A percentile compares a stretch with the other conserved stretches of the same genome.
Conservation (phyloP, 2,113 vertebrate species). For the Anthoscopus minutus region DNA sequence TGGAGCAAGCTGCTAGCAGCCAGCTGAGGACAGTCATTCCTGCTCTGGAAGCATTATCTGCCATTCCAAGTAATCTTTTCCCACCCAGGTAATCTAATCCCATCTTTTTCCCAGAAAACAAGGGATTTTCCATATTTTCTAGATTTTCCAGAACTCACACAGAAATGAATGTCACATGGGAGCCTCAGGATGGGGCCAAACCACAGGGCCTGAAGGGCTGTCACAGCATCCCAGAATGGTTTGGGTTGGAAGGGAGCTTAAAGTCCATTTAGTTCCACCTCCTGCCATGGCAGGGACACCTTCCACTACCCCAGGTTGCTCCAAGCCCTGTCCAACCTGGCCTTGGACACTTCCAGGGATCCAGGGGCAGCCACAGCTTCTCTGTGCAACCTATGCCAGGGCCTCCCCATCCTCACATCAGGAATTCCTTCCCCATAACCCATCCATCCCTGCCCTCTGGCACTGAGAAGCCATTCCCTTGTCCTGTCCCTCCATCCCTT, state of each 20-base stretch:
- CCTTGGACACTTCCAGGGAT: accelerated
- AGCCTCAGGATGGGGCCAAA: neutral
- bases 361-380: neutral
- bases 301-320: accelerated
- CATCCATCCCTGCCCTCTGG: neutral
- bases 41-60: no score
- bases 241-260: neutral
- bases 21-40: neutral
- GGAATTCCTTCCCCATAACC: no score
- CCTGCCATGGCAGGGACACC: neutral
- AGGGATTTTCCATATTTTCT: no score
- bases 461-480: neutral
- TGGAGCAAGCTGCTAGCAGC: neutral
- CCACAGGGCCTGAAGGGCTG: neutral
- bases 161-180: neutral
- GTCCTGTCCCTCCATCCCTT: neutral
- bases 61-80: neutral
- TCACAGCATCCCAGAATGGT: neutral
- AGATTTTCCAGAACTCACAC: neutral
- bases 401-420: accelerated
- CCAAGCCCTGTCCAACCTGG: accelerated
- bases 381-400: neutral
- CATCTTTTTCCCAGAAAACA: neutral
- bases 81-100: neutral
- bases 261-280: accelerated